These are phyloP conservation scores for Syngnathus acus DNA, from an alignment of 2,797 vertebrate genomes.

Conservation along the genomic window DNA sequence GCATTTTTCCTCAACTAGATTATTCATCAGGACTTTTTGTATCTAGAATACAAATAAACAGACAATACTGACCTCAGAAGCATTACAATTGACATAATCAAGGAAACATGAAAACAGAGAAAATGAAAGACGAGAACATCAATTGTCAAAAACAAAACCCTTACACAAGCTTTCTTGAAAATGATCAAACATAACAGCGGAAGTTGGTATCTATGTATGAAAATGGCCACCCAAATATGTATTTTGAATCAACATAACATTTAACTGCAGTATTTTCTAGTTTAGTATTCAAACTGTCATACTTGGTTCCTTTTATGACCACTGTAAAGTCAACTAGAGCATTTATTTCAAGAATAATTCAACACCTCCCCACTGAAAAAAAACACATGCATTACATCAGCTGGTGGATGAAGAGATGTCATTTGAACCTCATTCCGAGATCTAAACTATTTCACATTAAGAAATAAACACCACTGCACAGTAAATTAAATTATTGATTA, in stretches of 20 bases:
- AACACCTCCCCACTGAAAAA: not conserved
- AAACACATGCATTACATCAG: not conserved
- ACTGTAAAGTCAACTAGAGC: not conserved
- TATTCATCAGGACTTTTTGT: not conserved
- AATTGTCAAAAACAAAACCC: not conserved
- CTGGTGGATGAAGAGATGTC: not conserved
- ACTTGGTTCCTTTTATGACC: not conserved
- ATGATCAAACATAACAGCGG: not conserved
- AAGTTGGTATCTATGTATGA: not conserved
- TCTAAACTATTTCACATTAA: not conserved
- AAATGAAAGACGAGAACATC: not conserved
- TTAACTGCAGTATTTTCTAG: not conserved
- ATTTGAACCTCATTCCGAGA: not conserved
- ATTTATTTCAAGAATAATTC: not conserved
- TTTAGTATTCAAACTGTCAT: not conserved
- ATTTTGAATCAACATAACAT: not conserved
- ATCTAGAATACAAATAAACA: not conserved
- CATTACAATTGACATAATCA: not conserved
- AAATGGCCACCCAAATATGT: not conserved
- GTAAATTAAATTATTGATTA: not conserved
- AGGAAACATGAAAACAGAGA: not conserved
- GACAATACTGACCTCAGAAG: not conserved
- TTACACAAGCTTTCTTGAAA: not conserved
- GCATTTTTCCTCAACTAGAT: not conserved
- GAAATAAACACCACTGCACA: not conserved